Percentiles rank a stretch among this genome's conserved stretches.
phyloP scores from a whole-genome alignment of 1,140 invertebrate genomes.

The Brachionus koreanus region DNA sequence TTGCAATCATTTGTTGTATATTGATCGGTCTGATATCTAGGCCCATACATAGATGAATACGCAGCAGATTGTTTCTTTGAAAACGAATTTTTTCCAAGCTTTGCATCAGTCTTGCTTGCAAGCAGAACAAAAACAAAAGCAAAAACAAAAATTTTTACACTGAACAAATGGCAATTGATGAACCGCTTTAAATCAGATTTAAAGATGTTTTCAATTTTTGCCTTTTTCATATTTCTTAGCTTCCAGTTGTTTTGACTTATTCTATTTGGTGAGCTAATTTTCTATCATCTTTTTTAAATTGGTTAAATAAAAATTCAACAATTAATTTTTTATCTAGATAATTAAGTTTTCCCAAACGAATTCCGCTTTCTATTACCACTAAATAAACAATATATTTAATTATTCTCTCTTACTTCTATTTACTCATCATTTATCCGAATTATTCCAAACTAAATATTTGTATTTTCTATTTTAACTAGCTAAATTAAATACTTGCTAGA shows the following conservation, averaged over 20 bases:
- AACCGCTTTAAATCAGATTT: not conserved
- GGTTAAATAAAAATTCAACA: not conserved
- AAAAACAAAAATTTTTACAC: not conserved
- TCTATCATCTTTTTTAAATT: not conserved
- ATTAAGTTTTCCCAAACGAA: not conserved
- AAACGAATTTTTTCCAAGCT: conserved; percentile 13
- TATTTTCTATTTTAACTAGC: no score
- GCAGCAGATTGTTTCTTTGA: conserved; percentile 9
- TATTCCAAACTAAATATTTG: no score
- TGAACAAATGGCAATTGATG: not conserved
- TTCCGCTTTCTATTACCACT: no score
- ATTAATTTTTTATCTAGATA: not conserved
- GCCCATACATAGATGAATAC: not conserved
- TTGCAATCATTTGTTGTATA: not conserved
- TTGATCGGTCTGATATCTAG: not conserved
- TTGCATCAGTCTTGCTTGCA: not conserved
- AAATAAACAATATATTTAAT: no score
- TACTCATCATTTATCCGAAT: no score
- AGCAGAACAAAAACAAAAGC: not conserved
- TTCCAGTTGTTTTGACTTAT: not conserved
- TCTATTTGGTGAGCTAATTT: not conserved
- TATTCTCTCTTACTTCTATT: no score
- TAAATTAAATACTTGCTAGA: no score
- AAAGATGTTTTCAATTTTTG: not conserved
- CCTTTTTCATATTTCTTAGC: not conserved